A percentile compares a stretch with the other conserved stretches of the same genome.
Evolutionary conservation across 2,888 invertebrate species (phyloP).

Genomic region (Caenorhabditis drosophilae): DNA sequence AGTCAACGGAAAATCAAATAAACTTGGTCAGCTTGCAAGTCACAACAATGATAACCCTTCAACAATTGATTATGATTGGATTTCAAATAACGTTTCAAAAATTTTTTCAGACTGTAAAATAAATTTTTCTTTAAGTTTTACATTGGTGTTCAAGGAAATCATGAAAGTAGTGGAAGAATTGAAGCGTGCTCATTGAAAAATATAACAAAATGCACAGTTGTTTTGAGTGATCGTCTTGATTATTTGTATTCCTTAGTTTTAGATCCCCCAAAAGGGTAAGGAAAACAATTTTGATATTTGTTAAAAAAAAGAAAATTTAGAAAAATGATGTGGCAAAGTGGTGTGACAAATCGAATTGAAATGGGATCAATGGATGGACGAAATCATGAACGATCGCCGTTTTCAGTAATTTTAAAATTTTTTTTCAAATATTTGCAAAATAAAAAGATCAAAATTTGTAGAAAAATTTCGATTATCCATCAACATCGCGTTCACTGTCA

Average conservation of each 20-base stretch:
- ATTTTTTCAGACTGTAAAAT: neutral
- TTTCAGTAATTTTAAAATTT: neutral
- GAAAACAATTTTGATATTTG: neutral
- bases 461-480: neutral
- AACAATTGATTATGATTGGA: conserved; percentile 6
- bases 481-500: neutral
- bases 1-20: neutral
- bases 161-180: conserved; percentile 2
- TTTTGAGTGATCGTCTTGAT: conserved; percentile 4
- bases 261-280: conserved; percentile 4
- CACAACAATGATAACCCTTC: conserved; percentile 2
- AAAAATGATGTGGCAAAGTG: conserved; percentile 11
- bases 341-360: conserved; percentile 2
- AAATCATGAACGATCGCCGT: conserved; percentile 5
- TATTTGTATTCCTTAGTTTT: conserved; percentile 1
- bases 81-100: neutral
- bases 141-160: neutral
- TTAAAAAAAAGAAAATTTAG: neutral
- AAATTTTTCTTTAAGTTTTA: neutral
- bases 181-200: conserved; percentile 6
- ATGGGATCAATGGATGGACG: conserved; percentile 5
- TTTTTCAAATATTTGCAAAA: neutral
- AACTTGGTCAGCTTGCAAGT: neutral
- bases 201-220: conserved; percentile 1
- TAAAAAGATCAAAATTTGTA: neutral